Conservation (phyloP, 2,797 vertebrate species). For the Neosilurus mollespiculum region DNA sequence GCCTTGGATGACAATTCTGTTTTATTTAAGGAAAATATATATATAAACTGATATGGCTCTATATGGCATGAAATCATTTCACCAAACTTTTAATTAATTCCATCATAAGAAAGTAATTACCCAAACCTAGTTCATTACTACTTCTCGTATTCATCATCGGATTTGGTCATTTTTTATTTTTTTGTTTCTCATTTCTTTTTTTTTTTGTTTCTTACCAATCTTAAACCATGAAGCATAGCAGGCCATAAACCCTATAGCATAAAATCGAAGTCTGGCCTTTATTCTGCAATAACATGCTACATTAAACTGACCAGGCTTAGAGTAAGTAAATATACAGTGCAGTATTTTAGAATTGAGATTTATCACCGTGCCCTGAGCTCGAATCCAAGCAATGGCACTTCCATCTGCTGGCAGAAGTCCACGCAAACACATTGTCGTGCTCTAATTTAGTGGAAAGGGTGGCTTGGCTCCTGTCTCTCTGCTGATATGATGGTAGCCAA, state of each 20-base stretch:
- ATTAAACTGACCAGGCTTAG: not conserved
- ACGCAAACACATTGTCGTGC: conserved; percentile 19
- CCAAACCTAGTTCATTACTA: not conserved
- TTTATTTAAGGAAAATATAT: no score
- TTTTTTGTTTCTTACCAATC: not conserved
- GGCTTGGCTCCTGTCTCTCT: conserved; percentile 26
- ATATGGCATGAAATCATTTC: not conserved
- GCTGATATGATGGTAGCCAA: not conserved
- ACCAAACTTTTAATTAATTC: not conserved
- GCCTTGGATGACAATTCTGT: no score
- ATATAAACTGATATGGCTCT: not conserved
- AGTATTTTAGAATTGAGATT: not conserved
- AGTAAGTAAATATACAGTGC: not conserved
- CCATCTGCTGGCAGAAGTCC: not conserved
- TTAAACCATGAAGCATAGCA: not conserved
- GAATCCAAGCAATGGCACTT: not conserved
- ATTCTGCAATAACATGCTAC: not conserved
- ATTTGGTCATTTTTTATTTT: not conserved
- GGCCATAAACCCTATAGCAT: not conserved
- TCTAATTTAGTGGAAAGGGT: conserved; percentile 21
- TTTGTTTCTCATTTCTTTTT: not conserved
- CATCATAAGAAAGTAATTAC: conserved; percentile 13
- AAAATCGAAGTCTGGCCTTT: not conserved
- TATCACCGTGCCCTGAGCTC: not conserved
- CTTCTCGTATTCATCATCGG: not conserved